These are phyloP conservation scores for Eudemis profundana DNA, from an alignment of 2,888 invertebrate genomes.

Conservation along the genomic window DNA sequence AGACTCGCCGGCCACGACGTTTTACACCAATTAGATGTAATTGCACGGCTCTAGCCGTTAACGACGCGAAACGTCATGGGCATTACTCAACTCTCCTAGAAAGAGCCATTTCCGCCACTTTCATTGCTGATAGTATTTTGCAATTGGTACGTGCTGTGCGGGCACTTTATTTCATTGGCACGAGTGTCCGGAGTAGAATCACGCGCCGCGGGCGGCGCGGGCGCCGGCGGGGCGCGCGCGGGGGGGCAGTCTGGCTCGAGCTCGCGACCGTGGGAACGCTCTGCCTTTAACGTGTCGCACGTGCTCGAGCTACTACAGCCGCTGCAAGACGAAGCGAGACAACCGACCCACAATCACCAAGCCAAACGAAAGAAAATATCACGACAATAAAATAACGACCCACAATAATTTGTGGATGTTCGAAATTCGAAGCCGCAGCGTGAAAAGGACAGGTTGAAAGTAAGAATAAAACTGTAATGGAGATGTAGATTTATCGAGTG, in stretches of 20 bases:
- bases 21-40: constrained; percentile 28
- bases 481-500: constrained; percentile 77
- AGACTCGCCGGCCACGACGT: constrained; percentile 21
- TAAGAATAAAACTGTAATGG: constrained; percentile 75
- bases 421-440: constrained; percentile 68
- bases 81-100: constrained; percentile 48
- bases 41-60: constrained; percentile 28
- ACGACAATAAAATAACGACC: constrained; percentile 76
- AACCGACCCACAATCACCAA: constrained; percentile 47
- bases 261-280: constrained; percentile 83
- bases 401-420: constrained; percentile 82
- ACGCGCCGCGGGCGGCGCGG: constrained; percentile 62
- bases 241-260: constrained; percentile 55
- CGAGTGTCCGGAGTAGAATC: constrained; percentile 78
- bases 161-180: constrained; percentile 80
- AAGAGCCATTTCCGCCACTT: constrained; percentile 72
- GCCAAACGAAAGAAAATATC: constrained; percentile 52
- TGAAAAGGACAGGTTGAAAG: constrained; percentile 72
- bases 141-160: constrained; percentile 81
- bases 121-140: constrained; percentile 74
- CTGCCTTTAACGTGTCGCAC: constrained; percentile 85
- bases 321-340: constrained; percentile 65
- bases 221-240: constrained; percentile 50
- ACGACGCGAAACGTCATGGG: constrained; percentile 21
- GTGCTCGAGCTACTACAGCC: constrained; percentile 78